These are phyloP conservation scores for Apus apus DNA, from an alignment of 2,113 vertebrate species.

Conservation along the genomic window DNA sequence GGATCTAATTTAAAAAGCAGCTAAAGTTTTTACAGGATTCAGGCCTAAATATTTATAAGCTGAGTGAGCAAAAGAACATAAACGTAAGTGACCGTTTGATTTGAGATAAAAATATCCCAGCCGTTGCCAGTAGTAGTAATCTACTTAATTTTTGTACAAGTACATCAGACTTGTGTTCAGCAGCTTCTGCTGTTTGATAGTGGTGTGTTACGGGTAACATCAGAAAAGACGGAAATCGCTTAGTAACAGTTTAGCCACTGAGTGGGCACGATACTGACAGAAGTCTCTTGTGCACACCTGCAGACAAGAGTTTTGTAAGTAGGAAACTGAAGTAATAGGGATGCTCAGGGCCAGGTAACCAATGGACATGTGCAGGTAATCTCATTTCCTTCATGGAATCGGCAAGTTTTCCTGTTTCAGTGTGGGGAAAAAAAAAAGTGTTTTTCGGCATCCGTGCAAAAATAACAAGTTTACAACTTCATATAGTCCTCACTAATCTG, in stretches of 20 bases:
- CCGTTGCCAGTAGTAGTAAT: neutral
- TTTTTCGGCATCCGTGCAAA: neutral
- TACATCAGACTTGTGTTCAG: neutral
- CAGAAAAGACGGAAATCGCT: neutral
- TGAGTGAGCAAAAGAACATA: neutral
- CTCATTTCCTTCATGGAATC: neutral
- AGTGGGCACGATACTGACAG: neutral
- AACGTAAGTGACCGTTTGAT: neutral
- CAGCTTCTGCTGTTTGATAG: constrained; percentile 47
- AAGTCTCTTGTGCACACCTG: neutral
- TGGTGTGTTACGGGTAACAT: neutral
- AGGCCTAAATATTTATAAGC: neutral
- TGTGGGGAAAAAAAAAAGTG: neutral
- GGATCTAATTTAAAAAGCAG: neutral
- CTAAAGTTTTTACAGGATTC: neutral
- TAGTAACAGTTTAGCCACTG: neutral
- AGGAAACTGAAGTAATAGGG: neutral
- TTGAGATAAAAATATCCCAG: neutral
- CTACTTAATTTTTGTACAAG: neutral
- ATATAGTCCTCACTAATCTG: neutral
- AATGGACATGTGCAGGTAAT: neutral
- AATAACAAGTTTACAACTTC: neutral
- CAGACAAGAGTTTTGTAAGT: neutral
- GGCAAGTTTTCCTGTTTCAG: neutral
- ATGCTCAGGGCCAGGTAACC: neutral